Evolutionary conservation across 1,140 invertebrate genomes (phyloP).

Genomic region (Bombus fervidus): DNA sequence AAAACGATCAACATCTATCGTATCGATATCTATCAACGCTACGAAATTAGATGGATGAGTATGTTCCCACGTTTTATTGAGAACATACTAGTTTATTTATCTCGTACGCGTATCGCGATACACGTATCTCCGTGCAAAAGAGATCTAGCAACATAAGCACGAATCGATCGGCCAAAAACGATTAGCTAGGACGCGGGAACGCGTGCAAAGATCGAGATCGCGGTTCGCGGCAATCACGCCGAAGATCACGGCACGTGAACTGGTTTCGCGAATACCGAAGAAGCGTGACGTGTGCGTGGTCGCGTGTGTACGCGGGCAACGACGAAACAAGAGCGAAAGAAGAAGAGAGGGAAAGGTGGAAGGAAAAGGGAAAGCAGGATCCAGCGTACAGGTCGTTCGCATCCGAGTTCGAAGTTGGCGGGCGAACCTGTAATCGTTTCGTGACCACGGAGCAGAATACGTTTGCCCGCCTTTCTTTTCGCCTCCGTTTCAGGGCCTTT

Average conservation of each 20-base stretch:
- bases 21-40: no score
- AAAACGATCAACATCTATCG: no score
- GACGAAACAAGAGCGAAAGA: slow-evolving; percentile 44
- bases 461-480: slow-evolving; percentile 43
- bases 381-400: slow-evolving; percentile 72
- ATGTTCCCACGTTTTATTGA: no score
- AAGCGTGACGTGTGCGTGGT: slow-evolving; percentile 37
- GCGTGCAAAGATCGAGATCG: slow-evolving; percentile 72
- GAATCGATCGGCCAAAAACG: neutral
- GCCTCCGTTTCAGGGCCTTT: slow-evolving; percentile 6
- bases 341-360: neutral
- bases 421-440: slow-evolving; percentile 66
- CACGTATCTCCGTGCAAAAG: no score
- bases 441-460: slow-evolving; percentile 64
- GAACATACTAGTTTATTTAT: no score
- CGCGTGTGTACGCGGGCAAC: slow-evolving; percentile 13
- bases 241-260: slow-evolving; percentile 73
- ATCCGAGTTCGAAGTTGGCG: slow-evolving; percentile 71
- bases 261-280: slow-evolving; percentile 72
- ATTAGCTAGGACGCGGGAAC: slow-evolving; percentile 30
- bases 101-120: no score
- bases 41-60: no score
- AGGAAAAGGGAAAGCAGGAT: slow-evolving; percentile 30
- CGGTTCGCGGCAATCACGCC: slow-evolving; percentile 57
- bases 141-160: neutral